phyloP scores from a whole-genome alignment of 2,888 invertebrate genomes.

The Pimpla rufipes region DNA sequence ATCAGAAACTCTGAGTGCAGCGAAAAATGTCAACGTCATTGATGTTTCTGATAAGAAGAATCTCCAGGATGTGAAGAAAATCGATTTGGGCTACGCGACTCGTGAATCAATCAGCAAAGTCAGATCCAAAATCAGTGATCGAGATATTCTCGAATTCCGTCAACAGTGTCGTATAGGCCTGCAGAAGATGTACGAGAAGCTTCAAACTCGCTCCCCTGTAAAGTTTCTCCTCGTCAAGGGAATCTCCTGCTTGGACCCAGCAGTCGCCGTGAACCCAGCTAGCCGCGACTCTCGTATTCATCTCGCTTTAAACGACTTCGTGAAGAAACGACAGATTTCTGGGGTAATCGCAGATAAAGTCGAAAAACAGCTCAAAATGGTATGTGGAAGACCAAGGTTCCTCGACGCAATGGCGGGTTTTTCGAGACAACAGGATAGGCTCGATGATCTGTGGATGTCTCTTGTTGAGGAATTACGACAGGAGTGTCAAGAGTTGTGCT shows the following conservation, averaged over 20 bases:
- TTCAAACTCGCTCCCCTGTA: background rate
- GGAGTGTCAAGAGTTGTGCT: background rate
- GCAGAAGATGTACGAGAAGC: conserved; percentile 12
- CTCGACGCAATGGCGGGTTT: conserved; percentile 10
- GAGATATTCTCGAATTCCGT: conserved; percentile 3
- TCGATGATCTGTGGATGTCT: conserved; percentile 25
- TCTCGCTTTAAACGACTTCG: conserved; percentile 1
- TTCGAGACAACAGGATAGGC: background rate
- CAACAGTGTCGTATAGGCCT: conserved; percentile 16
- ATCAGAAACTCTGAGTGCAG: background rate
- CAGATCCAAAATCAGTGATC: conserved; percentile 20
- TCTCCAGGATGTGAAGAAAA: background rate
- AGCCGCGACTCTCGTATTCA: background rate
- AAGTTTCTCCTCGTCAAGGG: background rate
- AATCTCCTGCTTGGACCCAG: background rate
- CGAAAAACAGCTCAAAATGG: background rate
- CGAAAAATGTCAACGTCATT: background rate
- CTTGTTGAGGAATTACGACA: background rate
- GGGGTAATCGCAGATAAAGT: background rate
- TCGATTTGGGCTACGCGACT: background rate
- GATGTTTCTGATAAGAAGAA: background rate
- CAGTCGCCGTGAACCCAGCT: background rate
- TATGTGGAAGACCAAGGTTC: background rate
- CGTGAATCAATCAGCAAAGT: conserved; percentile 33
- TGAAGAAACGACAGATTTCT: background rate